Evolutionary conservation across 2,797 vertebrate species (phyloP).

Genomic region (Propithecus deckenii): DNA sequence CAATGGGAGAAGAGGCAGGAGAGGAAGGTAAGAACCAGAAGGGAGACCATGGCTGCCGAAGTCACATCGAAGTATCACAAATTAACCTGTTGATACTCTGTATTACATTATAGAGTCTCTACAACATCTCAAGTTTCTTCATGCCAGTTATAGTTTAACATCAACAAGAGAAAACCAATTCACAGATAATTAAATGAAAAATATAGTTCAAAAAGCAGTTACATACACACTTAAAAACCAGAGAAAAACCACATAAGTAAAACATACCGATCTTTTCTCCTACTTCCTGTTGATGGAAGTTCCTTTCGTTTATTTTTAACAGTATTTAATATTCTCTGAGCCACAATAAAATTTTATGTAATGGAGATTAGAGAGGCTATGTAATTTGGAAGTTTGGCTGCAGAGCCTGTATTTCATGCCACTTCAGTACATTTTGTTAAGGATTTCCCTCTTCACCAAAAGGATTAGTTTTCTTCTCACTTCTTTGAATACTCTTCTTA

Average conservation of each 20-base stretch:
- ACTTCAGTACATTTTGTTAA: slow-evolving; percentile 69
- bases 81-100: neutral
- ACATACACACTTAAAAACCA: slow-evolving; percentile 54
- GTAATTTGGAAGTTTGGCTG: slow-evolving; percentile 56
- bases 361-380: slow-evolving; percentile 66
- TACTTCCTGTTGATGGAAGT: slow-evolving; percentile 42
- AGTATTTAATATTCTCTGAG: slow-evolving; percentile 73
- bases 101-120: neutral
- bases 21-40: neutral
- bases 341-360: slow-evolving; percentile 72
- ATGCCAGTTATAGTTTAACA: neutral
- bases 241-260: slow-evolving; percentile 54
- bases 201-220: slow-evolving; percentile 48
- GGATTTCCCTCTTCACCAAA: slow-evolving; percentile 72
- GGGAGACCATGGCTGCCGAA: neutral
- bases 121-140: neutral
- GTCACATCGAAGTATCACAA: slow-evolving; percentile 24
- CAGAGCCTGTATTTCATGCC: slow-evolving; percentile 51
- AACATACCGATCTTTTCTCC: slow-evolving; percentile 43
- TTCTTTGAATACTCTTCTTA: slow-evolving; percentile 68
- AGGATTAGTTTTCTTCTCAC: slow-evolving; percentile 70
- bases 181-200: slow-evolving; percentile 57
- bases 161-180: slow-evolving; percentile 41
- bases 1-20: neutral
- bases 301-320: slow-evolving; percentile 55